These are phyloP conservation scores for Atractosteus spatula DNA, from an alignment of 2,113 vertebrate genomes.

Conservation along the genomic window DNA sequence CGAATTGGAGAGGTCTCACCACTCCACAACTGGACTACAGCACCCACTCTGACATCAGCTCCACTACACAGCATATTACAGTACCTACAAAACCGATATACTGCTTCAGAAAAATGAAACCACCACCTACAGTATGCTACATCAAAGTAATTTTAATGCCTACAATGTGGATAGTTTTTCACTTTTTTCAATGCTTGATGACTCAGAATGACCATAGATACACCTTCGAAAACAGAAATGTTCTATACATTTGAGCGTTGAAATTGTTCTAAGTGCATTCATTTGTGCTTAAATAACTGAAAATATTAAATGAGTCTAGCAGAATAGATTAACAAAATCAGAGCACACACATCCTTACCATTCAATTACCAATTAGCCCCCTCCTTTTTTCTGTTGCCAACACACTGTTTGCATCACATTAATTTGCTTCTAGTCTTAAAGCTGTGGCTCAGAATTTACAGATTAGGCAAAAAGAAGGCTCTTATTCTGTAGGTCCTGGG, in stretches of 20 bases:
- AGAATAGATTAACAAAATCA: constrained; percentile 21
- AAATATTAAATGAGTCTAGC: constrained; percentile 33
- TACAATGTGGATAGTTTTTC: too few species aligned
- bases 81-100: too few species aligned
- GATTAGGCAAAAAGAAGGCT: background rate
- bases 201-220: constrained; percentile 28
- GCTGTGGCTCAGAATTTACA: background rate
- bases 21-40: too few species aligned
- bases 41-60: too few species aligned
- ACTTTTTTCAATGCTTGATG: constrained; percentile 32
- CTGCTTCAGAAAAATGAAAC: too few species aligned
- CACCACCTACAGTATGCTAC: too few species aligned
- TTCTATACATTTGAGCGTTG: constrained; percentile 31
- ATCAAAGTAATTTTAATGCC: too few species aligned
- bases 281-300: constrained; percentile 41
- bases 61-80: too few species aligned
- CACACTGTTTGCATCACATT: background rate
- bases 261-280: constrained; percentile 31
- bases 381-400: too few species aligned
- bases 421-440: background rate
- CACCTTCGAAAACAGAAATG: constrained; percentile 23
- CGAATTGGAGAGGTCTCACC: too few species aligned
- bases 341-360: background rate
- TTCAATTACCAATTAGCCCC: background rate
- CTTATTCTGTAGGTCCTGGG: too few species aligned